Percentiles rank a stretch among this genome's conserved stretches.
phyloP scores from a whole-genome alignment of 2,888 invertebrate species.

The Eilema sororculum region DNA sequence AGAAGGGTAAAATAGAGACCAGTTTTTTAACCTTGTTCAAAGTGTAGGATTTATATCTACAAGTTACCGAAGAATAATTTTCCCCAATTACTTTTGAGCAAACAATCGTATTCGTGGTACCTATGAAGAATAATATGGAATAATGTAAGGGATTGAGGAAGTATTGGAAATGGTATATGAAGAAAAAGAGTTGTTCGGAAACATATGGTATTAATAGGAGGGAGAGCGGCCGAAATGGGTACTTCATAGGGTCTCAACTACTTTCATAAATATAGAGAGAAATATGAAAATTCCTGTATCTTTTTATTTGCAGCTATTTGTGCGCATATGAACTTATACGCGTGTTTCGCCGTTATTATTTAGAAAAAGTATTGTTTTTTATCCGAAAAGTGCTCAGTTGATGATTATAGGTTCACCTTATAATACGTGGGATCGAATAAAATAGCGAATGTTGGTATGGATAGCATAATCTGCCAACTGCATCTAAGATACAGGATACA shows the following conservation, averaged over 20 bases:
- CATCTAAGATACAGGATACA: too few relatives aligned
- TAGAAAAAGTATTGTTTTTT: too few relatives aligned
- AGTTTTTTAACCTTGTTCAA: too few relatives aligned
- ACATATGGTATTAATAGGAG: slow-evolving; percentile 6
- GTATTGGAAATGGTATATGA: slow-evolving; percentile 21
- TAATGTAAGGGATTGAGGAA: background rate
- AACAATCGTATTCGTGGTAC: background rate
- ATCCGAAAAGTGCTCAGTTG: too few relatives aligned
- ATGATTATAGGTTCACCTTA: too few relatives aligned
- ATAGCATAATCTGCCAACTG: too few relatives aligned
- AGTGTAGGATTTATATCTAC: background rate
- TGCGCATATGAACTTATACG: background rate
- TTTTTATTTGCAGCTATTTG: background rate
- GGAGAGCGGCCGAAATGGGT: slow-evolving; percentile 16
- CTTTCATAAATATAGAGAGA: background rate
- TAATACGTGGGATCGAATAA: too few relatives aligned
- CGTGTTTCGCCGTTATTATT: too few relatives aligned
- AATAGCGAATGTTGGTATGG: too few relatives aligned
- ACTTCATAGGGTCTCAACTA: slow-evolving; percentile 1
- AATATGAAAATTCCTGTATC: background rate
- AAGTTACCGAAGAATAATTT: background rate
- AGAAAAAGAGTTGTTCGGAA: slow-evolving; percentile 9
- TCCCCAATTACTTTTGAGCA: background rate
- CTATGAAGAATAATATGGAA: slow-evolving; percentile 4
- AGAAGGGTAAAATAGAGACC: too few relatives aligned